These are phyloP conservation scores for Emmelina monodactyla DNA, from an alignment of 2,888 invertebrate species.

Conservation along the genomic window DNA sequence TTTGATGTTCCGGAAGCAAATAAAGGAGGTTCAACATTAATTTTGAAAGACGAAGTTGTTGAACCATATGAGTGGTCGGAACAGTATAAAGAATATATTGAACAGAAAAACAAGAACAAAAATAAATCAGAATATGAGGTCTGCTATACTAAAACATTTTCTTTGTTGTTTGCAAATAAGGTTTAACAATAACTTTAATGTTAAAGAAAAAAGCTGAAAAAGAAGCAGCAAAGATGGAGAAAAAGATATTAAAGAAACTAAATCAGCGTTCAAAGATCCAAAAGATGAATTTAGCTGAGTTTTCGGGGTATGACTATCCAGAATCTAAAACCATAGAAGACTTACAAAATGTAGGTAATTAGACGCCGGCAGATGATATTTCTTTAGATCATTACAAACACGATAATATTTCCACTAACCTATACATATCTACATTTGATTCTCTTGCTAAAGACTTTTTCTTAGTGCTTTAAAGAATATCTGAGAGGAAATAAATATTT, in stretches of 20 bases:
- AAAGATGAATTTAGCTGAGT: conserved; percentile 39
- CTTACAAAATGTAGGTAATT: background rate
- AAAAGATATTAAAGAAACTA: conserved; percentile 23
- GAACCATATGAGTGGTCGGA: conserved; percentile 35
- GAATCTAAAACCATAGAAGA: conserved; percentile 26
- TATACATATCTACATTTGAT: too few relatives aligned
- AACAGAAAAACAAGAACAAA: conserved; percentile 27
- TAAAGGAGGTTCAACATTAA: conserved; percentile 27
- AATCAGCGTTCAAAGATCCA: conserved; percentile 24
- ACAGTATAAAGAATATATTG: conserved; percentile 26
- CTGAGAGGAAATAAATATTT: too few relatives aligned
- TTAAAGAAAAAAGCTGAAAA: conserved; percentile 28
- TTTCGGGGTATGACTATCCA: conserved; percentile 42
- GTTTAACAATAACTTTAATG: background rate
- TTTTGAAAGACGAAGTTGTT: conserved; percentile 32
- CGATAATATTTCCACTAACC: too few relatives aligned
- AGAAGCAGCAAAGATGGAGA: conserved; percentile 25
- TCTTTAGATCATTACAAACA: too few relatives aligned
- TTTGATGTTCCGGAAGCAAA: conserved; percentile 33
- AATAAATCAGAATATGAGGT: conserved; percentile 25
- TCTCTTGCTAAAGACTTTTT: too few relatives aligned
- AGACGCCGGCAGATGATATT: too few relatives aligned
- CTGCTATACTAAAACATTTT: background rate
- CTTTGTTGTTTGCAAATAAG: background rate
- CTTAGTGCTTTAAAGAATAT: too few relatives aligned